Evolutionary conservation across 2,797 vertebrate species (phyloP).

Genomic region (Capromys pilorides): DNA sequence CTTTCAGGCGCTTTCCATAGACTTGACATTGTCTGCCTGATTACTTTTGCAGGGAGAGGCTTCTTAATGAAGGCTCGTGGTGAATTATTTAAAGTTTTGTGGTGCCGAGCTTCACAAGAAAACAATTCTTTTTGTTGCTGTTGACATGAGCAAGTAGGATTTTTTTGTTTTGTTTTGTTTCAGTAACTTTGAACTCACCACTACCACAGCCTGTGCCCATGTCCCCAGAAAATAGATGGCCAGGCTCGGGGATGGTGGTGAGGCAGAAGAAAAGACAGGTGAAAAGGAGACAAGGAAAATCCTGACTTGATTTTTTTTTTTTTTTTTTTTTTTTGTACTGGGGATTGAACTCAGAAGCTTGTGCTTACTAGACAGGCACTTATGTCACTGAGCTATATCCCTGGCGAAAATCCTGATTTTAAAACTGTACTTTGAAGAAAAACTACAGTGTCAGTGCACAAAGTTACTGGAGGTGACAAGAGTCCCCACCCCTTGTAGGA

Average conservation of each 20-base stretch:
- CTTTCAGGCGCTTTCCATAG: constrained; percentile 57
- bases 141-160: constrained; percentile 32
- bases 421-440: background rate
- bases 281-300: background rate
- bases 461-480: background rate
- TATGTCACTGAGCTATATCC: no score
- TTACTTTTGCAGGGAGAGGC: constrained; percentile 19
- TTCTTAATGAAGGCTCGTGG: constrained; percentile 60
- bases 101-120: constrained; percentile 56
- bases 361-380: no score
- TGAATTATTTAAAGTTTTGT: constrained; percentile 65
- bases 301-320: background rate
- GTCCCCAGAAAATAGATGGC: background rate
- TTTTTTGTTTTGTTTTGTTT: no score
- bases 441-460: background rate
- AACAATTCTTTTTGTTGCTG: constrained; percentile 71
- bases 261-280: background rate
- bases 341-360: no score
- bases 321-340: no score
- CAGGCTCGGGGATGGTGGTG: background rate
- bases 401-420: background rate
- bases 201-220: background rate
- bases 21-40: constrained; percentile 66
- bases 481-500: background rate
- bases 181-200: constrained; percentile 42